Evolutionary conservation across 2,113 vertebrate species (phyloP), one percentile per base, ranked within the genome.

Genomic region (Albula goreensis): DNA sequence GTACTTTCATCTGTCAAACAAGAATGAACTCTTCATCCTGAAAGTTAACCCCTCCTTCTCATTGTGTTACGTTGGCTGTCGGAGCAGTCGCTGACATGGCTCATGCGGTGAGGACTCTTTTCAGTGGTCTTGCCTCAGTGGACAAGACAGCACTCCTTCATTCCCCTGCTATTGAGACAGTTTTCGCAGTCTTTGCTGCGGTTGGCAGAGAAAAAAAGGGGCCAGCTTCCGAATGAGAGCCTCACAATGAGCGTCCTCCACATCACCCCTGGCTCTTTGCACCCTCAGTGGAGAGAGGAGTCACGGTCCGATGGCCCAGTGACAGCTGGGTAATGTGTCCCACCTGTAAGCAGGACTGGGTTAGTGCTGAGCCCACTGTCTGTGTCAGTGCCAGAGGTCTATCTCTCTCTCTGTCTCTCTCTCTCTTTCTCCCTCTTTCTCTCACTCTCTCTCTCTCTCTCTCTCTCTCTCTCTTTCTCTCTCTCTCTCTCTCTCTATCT

Each of bases 341-440:
- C 81, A 86, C 77, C 19, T 10, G 53, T 70, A 66, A 86, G 50
- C 56, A 3, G 11, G 80, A 53, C 70, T 50, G 52, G 53, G 53
- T 63, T 78, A 85, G 50, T 60, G 31, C 31, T 41, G 83, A 25
- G 80, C 8, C 63, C 85, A 85, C 83, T 83, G 51, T 56, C 78
- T 7, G 56, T 51, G 87, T 79, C 80, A 52, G 53, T 9, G 51
- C 63, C 80, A 50, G 80, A 70, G 52, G 8, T 63, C 57, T 17
- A 10, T 74, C 5, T 22, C 22, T 19, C 53, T 12, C 66, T 17
- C 17, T 6, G 0, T 70, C 66, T 22, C 12, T 17, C n/a, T 74
- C 66, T 74, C 66, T 19, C 66, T 19, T 12, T 0, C 17, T n/a
- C 66, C 1, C 66, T n/a, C 17, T n/a, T 6, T n/a, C 4, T n/a